Conservation (phyloP, 2,113 vertebrate species). For the Istiophorus platypterus region DNA sequence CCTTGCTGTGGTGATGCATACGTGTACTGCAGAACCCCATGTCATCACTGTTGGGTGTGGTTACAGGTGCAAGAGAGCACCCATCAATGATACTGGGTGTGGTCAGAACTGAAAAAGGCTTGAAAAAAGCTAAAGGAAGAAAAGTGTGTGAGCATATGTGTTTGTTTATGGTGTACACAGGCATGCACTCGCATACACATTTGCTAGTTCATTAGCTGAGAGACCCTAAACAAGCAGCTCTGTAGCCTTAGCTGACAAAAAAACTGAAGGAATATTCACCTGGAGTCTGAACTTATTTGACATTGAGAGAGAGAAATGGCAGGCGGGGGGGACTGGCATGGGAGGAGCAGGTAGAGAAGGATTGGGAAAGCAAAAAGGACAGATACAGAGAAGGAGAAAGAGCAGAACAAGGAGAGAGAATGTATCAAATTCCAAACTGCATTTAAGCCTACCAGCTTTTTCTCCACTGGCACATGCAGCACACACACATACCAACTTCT, state of each 20-base stretch:
- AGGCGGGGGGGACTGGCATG: slow-evolving; percentile 1
- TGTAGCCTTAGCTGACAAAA: slow-evolving; percentile 65
- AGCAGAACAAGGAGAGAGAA: slow-evolving; percentile 31
- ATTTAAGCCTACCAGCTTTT: slow-evolving; percentile 41
- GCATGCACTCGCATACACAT: slow-evolving; percentile 12
- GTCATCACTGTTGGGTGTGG: not conserved
- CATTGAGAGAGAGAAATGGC: slow-evolving; percentile 39
- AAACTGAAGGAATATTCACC: slow-evolving; percentile 74
- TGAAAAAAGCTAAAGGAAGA: no score
- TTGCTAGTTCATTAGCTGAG: slow-evolving; percentile 71
- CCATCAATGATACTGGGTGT: not conserved
- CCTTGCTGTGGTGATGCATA: not conserved
- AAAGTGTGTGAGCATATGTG: no score
- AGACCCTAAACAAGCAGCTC: slow-evolving; percentile 62
- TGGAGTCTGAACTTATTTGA: slow-evolving; percentile 68
- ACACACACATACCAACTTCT: slow-evolving; percentile 27
- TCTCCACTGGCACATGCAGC: slow-evolving; percentile 9
- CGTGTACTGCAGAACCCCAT: not conserved
- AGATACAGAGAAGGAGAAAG: slow-evolving; percentile 12
- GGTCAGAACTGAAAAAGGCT: not conserved
- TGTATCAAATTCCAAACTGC: slow-evolving; percentile 29
- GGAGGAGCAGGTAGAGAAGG: slow-evolving; percentile 19
- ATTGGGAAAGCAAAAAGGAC: slow-evolving; percentile 35
- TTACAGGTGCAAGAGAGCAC: not conserved
- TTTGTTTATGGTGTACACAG: not conserved